phyloP scores from a whole-genome alignment of 2,113 vertebrate species.

The Antennarius striatus region DNA sequence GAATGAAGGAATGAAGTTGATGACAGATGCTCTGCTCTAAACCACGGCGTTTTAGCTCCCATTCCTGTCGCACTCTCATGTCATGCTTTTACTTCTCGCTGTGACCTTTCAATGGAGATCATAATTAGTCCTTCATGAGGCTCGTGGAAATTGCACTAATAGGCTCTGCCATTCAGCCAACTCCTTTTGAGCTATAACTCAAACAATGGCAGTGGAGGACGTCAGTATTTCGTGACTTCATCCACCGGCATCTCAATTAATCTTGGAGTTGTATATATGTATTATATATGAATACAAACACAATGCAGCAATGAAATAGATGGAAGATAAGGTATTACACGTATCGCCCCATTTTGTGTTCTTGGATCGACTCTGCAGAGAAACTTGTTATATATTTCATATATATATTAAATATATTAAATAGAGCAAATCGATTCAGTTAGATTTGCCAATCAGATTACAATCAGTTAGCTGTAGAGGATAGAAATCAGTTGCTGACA shows the following conservation, averaged over 20 bases:
- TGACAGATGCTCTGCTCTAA: slow-evolving; percentile 59
- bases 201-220: slow-evolving; percentile 50
- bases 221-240: slow-evolving; percentile 62
- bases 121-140: slow-evolving; percentile 78
- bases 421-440: too few species aligned
- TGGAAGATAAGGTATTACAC: too few species aligned
- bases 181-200: slow-evolving; percentile 72
- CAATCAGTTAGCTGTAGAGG: too few species aligned
- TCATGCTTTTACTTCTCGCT: slow-evolving; percentile 44
- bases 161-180: slow-evolving; percentile 65
- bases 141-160: slow-evolving; percentile 71
- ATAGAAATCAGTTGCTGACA: too few species aligned
- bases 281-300: slow-evolving; percentile 25
- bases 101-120: slow-evolving; percentile 54
- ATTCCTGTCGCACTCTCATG: slow-evolving; percentile 26
- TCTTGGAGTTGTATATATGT: slow-evolving; percentile 26
- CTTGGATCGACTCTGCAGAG: too few species aligned
- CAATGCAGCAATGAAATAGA: too few species aligned
- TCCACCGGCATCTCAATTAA: slow-evolving; percentile 63
- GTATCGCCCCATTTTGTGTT: too few species aligned
- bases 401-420: too few species aligned
- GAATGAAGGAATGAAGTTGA: slow-evolving; percentile 48
- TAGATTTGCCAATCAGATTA: too few species aligned
- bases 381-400: too few species aligned
- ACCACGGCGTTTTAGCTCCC: slow-evolving; percentile 47